Evolutionary conservation across 2,888 invertebrate genomes (phyloP).

Genomic region (Tanytarsus gracilentus): DNA sequence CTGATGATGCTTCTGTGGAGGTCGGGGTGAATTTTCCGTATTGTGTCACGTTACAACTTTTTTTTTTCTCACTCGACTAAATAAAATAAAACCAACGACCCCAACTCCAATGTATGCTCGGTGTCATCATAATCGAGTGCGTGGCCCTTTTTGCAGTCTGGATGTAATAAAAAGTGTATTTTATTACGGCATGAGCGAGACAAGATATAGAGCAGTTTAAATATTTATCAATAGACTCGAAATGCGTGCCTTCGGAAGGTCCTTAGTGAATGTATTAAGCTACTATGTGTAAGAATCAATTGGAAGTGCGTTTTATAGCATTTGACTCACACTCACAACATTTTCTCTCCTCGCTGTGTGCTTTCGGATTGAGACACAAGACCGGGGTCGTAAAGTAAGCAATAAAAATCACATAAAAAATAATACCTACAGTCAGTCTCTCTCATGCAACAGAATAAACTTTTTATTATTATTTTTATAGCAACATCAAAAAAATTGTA

Average conservation of each 20-base stretch:
- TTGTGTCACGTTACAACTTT: too few species aligned
- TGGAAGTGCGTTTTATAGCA: conserved; percentile 16
- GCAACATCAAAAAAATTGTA: conserved; percentile 25
- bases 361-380: conserved; percentile 7
- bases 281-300: background rate
- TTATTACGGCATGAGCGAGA: conserved; percentile 5
- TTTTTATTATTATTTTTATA: conserved; percentile 29
- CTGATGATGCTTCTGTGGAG: too few species aligned
- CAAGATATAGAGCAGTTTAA: conserved; percentile 19
- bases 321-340: conserved; percentile 10
- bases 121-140: background rate
- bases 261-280: too few species aligned
- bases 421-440: conserved; percentile 26
- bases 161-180: conserved; percentile 17
- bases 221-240: conserved; percentile 24
- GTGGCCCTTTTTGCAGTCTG: background rate
- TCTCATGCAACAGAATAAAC: conserved; percentile 21
- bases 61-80: too few species aligned
- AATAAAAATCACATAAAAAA: conserved; percentile 29
- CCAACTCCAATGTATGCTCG: background rate
- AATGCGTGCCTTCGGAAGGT: too few species aligned
- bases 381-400: conserved; percentile 24
- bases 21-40: too few species aligned
- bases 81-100: background rate
- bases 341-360: background rate